Evolutionary conservation across 2,113 vertebrate genomes (phyloP).

Genomic region (Pipa parva): DNA sequence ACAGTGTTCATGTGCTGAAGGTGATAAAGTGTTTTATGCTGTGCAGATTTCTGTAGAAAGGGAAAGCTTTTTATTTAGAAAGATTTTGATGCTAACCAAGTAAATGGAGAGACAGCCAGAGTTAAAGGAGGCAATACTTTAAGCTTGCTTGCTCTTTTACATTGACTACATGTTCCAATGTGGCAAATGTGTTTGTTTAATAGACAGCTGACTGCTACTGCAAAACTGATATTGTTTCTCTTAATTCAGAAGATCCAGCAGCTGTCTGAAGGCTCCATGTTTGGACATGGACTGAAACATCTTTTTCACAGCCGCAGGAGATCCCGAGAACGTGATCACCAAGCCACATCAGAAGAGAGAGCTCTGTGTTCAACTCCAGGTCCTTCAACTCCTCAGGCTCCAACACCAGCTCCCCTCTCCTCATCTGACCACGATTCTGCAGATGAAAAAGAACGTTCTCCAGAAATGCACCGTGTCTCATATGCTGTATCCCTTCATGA

Average conservation of each 20-base stretch:
- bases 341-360: slow-evolving; percentile 56
- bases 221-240: slow-evolving; percentile 1
- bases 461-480: slow-evolving; percentile 79
- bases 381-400: slow-evolving; percentile 30
- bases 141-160: too few relatives aligned
- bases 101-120: too few relatives aligned
- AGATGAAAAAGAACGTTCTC: slow-evolving; percentile 74
- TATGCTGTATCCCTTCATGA: slow-evolving; percentile 77
- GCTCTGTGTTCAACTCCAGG: slow-evolving; percentile 42
- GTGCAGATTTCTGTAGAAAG: too few relatives aligned
- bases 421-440: slow-evolving; percentile 72
- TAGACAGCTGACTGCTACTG: too few relatives aligned
- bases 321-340: slow-evolving; percentile 68
- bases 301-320: slow-evolving; percentile 77
- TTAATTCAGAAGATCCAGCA: slow-evolving; percentile 73
- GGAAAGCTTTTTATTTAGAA: too few relatives aligned
- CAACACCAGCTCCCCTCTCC: slow-evolving; percentile 40
- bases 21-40: too few relatives aligned
- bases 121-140: too few relatives aligned
- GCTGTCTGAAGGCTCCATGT: slow-evolving; percentile 79
- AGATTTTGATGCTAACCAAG: too few relatives aligned
- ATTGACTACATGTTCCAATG: too few relatives aligned
- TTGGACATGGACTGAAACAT: slow-evolving; percentile 79
- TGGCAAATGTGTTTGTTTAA: too few relatives aligned
- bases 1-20: too few relatives aligned